Evolutionary conservation across 2,888 invertebrate genomes (phyloP).

Genomic region (Acleris cristana): DNA sequence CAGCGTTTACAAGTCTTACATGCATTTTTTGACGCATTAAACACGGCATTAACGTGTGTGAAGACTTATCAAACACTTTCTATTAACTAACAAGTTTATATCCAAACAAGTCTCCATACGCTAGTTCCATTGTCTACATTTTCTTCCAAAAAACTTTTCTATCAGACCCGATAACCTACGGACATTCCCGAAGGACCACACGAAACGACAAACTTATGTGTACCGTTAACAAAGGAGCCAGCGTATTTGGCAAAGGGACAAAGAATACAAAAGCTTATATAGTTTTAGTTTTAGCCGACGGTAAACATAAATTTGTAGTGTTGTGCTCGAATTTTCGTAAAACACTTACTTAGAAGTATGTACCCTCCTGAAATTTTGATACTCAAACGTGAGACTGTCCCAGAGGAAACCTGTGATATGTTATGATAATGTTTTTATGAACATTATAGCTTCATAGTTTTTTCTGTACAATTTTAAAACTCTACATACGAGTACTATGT

Average conservation of each 20-base stretch:
- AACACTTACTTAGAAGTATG: slow-evolving; percentile 33
- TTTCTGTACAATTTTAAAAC: background rate
- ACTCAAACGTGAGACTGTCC: slow-evolving; percentile 12
- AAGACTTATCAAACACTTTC: background rate
- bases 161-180: slow-evolving; percentile 22
- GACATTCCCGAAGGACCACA: slow-evolving; percentile 23
- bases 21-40: too few species aligned
- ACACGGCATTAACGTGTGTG: background rate
- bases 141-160: slow-evolving; percentile 23
- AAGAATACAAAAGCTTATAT: background rate
- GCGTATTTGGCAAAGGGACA: background rate
- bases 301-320: slow-evolving; percentile 12
- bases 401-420: slow-evolving; percentile 9
- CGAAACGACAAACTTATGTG: slow-evolving; percentile 2
- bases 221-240: background rate
- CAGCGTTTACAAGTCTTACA: too few species aligned
- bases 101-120: slow-evolving; percentile 2
- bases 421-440: slow-evolving; percentile 24
- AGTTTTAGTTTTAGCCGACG: background rate
- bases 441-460: background rate
- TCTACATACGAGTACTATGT: too few species aligned
- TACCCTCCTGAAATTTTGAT: slow-evolving; percentile 36
- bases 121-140: slow-evolving; percentile 4
- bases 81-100: slow-evolving; percentile 1
- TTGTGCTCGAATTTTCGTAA: slow-evolving; percentile 13